Evolutionary conservation across 2,888 invertebrate genomes (phyloP).

Genomic region (Tuberolachnus salignus): DNA sequence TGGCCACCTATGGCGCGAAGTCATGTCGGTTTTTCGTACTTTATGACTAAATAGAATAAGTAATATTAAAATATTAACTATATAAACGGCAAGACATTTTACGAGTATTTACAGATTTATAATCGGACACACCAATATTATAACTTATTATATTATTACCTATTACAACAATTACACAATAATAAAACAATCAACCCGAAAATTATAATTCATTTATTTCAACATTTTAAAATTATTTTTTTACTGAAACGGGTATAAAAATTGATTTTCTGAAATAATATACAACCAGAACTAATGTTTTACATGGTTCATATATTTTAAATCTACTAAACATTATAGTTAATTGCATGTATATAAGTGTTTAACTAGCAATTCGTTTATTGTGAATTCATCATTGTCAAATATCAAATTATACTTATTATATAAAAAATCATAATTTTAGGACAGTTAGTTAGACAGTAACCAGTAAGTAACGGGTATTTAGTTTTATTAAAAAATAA

Average conservation of each 20-base stretch:
- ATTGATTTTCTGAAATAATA: constrained; percentile 21
- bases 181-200: neutral
- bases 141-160: too few relatives aligned
- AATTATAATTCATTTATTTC: constrained; percentile 36
- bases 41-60: constrained; percentile 6
- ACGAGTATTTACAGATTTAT: constrained; percentile 14
- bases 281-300: constrained; percentile 37
- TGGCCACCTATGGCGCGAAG: too few relatives aligned
- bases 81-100: neutral
- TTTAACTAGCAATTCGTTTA: too few relatives aligned
- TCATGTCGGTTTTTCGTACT: too few relatives aligned
- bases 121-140: constrained; percentile 27
- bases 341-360: neutral
- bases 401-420: too few relatives aligned
- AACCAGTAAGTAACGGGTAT: too few relatives aligned
- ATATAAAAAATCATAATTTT: too few relatives aligned
- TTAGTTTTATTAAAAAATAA: too few relatives aligned
- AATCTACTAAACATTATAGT: neutral
- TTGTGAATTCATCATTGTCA: too few relatives aligned
- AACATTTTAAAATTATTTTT: constrained; percentile 18
- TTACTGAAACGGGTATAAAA: constrained; percentile 6
- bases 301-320: constrained; percentile 22
- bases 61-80: too few relatives aligned
- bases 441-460: too few relatives aligned
- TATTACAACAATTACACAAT: constrained; percentile 42